Base-by-base conservation (phyloP, 2,888 invertebrate genomes). In the Stenchaetothrips biformis region DNA sequence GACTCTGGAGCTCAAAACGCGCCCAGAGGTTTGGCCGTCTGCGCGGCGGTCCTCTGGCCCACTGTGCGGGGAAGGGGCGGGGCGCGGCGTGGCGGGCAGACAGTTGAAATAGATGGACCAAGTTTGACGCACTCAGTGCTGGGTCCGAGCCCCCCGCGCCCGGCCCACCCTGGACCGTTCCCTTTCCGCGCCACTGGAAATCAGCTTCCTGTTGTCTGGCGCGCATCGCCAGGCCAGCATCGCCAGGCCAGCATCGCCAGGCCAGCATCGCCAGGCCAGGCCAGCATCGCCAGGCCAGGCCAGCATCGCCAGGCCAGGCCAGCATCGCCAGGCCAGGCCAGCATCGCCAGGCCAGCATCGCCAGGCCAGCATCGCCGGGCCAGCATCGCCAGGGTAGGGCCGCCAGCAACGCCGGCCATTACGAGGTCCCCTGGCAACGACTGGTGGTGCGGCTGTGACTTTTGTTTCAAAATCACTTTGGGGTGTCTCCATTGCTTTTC, bases 161-260 rank as follows among this genome's bases (percentile, higher is more conserved):
- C 37, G 2, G 53, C 53, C 67, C 62, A 62, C 21, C 67, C 67
- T 25, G 21, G 8, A 7, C 67, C 67, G 16, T 11, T 16, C 53
- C 67, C 25, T 74, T 74, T 74, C 67, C 25, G 67, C 67, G 25
- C 67, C 67, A 74, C 21, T 21, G 67, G 25, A 74, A 74, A 74
- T 74, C 67, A 74, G 67, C 67, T 74, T 74, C 67, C 67, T 74
- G 67, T 74, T 74, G 67, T 74, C 67, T 74, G 67, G 25, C 4
- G 67, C 21, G 18, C n/a, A n/a, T n/a, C n/a, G 37, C 37, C 1
- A 4, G 2, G 37, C 37, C 37, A 37, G 37, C 37, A 37, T 4
- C 37, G 37, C 37, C 37, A n/a, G n/a, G n/a, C n/a, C n/a, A n/a
- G 18, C n/a, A n/a, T n/a, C n/a, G 37, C 37, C 1, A 4, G 2